A percentile compares a stretch with the other conserved stretches of the same genome.
These are phyloP conservation scores for Eidolon dupreanum DNA, from an alignment of 2,797 vertebrate genomes.

Conservation along the genomic window DNA sequence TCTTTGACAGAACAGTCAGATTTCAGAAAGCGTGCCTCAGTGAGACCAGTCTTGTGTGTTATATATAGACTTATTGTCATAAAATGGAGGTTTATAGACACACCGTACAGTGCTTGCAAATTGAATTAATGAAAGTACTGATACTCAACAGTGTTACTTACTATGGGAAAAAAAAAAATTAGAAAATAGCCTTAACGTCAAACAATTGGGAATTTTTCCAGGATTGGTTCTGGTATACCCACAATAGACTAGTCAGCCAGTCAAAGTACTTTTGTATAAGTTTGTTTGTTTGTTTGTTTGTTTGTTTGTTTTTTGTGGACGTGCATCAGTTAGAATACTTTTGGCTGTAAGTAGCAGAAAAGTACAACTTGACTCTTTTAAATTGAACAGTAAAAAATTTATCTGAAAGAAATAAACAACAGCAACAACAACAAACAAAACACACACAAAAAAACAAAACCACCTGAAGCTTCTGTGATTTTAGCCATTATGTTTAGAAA, in stretches of 20 bases:
- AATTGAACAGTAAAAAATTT: neutral
- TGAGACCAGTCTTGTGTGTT: neutral
- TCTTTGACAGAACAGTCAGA: neutral
- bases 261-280: neutral
- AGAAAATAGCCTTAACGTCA: neutral
- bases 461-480: neutral
- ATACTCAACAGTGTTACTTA: neutral
- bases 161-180: neutral
- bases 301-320: neutral
- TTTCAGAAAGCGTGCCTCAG: neutral
- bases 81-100: neutral
- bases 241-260: neutral
- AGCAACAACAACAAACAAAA: neutral
- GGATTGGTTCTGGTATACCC: neutral
- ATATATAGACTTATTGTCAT: neutral
- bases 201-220: neutral
- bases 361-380: neutral
- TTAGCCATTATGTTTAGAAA: neutral
- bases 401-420: neutral
- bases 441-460: neutral
- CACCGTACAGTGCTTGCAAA: neutral
- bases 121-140: neutral
- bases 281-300: too few relatives aligned
- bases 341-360: constrained; percentile 19
- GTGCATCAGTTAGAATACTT: neutral